Conservation (phyloP, 2,797 vertebrate genomes). For the Loriculus beryllinus region DNA sequence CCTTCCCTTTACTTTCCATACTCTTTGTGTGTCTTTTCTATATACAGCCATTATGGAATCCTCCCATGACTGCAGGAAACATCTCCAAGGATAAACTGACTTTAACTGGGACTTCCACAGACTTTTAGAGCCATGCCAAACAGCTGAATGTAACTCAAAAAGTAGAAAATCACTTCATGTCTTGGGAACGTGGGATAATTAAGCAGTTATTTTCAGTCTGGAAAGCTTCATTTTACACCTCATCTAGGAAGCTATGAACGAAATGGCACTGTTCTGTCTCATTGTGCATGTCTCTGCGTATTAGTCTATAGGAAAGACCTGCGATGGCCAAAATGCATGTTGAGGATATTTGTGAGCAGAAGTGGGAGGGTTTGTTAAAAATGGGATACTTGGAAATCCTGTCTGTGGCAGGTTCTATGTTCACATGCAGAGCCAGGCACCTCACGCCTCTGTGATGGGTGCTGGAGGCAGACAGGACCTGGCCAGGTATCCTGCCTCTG, state of each 20-base stretch:
- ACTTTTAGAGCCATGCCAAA: background rate
- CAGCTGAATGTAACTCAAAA: background rate
- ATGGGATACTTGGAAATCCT: background rate
- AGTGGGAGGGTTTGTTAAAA: background rate
- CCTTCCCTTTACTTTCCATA: background rate
- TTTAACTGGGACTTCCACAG: background rate
- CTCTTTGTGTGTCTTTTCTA: rapidly evolving
- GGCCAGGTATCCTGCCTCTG: background rate
- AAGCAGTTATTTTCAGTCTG: background rate
- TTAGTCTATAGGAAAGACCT: background rate
- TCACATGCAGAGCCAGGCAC: background rate
- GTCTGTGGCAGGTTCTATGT: background rate
- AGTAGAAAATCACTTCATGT: background rate
- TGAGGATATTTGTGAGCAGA: background rate
- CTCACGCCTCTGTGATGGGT: background rate
- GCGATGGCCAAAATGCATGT: background rate
- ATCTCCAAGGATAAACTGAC: background rate
- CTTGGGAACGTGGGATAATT: background rate
- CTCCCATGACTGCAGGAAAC: background rate
- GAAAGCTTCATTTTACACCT: background rate
- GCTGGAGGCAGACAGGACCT: no score
- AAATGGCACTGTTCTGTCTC: background rate
- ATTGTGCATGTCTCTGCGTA: no score
- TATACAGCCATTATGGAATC: background rate
- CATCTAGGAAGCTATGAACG: background rate